These are phyloP conservation scores for Epizoanthus stellaris DNA, from an alignment of 92 coral and sea anemone genomes.

Conservation along the genomic window DNA sequence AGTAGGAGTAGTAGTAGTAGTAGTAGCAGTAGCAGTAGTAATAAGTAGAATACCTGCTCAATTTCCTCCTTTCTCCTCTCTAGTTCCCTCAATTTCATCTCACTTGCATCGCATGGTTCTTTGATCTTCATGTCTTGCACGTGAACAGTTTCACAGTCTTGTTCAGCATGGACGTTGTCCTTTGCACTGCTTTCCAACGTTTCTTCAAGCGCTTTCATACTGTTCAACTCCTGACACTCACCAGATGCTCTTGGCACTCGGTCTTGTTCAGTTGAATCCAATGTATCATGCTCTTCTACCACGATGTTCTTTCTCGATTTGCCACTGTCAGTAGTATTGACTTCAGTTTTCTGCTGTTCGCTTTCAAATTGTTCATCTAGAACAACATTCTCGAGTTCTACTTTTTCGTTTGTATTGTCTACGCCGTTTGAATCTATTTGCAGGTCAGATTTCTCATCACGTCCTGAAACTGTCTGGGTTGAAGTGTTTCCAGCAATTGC, in stretches of 20 bases:
- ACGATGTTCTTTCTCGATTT: neutral
- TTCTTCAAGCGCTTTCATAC: neutral
- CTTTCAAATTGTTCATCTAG: neutral
- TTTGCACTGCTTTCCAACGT: neutral
- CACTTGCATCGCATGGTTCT: neutral
- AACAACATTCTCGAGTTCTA: neutral
- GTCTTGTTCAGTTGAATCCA: neutral
- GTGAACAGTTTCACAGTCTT: too few species aligned
- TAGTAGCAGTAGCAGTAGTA: neutral
- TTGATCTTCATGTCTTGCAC: neutral
- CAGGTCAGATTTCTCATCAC: neutral
- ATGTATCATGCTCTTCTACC: neutral
- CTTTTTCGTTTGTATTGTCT: neutral
- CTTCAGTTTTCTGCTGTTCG: neutral
- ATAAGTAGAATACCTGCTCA: slow-evolving; percentile 25
- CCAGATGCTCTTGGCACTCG: neutral
- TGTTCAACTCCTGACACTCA: neutral
- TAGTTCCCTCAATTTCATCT: slow-evolving; percentile 14
- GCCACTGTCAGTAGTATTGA: neutral
- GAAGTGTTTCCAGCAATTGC: neutral
- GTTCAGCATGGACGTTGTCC: too few species aligned
- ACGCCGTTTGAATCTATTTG: neutral
- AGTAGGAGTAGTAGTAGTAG: too few species aligned
- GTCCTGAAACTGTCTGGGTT: too few species aligned
- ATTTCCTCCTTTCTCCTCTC: slow-evolving; percentile 24